Evolutionary conservation across 2,888 invertebrate species (phyloP).

Genomic region (Pristionchus arcanus): DNA sequence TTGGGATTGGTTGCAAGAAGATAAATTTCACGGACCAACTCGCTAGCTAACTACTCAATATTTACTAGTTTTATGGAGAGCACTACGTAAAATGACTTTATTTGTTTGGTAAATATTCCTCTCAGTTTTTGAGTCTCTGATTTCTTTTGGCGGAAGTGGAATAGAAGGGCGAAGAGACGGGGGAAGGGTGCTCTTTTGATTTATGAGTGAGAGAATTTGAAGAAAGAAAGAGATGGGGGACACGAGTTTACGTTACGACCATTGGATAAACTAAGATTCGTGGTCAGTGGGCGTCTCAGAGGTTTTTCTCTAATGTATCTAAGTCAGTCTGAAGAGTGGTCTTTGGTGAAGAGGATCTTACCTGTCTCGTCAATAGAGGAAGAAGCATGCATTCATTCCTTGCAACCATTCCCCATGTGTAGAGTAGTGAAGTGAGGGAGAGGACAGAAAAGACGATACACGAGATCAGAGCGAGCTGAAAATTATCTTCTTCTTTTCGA

Average conservation of each 20-base stretch:
- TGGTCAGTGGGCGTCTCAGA: background rate
- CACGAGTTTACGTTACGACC: constrained; percentile 23
- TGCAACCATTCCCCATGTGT: constrained; percentile 18
- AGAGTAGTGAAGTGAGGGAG: background rate
- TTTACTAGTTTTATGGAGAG: background rate
- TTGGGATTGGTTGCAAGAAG: background rate
- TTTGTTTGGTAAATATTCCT: background rate
- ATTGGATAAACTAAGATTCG: constrained; percentile 16
- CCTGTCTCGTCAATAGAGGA: constrained; percentile 49
- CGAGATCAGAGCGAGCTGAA: constrained; percentile 42
- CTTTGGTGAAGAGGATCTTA: background rate
- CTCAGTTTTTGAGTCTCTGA: background rate
- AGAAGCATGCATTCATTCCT: constrained; percentile 51
- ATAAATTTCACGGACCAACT: background rate
- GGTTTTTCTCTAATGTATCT: background rate
- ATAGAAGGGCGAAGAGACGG: background rate
- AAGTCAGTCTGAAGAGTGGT: no score
- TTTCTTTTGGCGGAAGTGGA: background rate
- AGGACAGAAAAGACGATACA: constrained; percentile 45
- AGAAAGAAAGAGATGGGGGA: background rate
- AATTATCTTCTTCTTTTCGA: background rate
- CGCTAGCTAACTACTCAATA: background rate
- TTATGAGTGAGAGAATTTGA: background rate
- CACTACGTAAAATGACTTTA: background rate
- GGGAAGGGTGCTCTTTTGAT: constrained; percentile 45